phyloP scores from a whole-genome alignment of 2,797 vertebrate species.

The Cyprinodon diabolis region DNA sequence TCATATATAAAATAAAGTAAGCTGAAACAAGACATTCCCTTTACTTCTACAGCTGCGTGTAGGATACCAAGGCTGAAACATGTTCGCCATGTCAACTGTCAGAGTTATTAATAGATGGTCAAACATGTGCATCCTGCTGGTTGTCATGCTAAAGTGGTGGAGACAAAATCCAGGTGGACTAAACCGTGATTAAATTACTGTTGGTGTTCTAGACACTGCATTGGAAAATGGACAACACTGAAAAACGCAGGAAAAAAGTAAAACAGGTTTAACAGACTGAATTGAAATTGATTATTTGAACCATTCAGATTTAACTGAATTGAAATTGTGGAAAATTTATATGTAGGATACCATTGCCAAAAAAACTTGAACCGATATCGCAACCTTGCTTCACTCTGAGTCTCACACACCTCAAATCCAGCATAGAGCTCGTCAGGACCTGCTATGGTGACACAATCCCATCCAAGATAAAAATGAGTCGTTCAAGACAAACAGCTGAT shows the following conservation, averaged over 20 bases:
- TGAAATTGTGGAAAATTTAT: neutral
- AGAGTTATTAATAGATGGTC: slow-evolving; percentile 66
- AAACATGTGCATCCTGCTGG: slow-evolving; percentile 21
- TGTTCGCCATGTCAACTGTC: slow-evolving; percentile 22
- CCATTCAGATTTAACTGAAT: neutral
- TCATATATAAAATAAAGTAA: no score
- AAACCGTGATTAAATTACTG: slow-evolving; percentile 24
- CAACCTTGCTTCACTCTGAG: neutral
- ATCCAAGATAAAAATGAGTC: neutral
- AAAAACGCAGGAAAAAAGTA: neutral
- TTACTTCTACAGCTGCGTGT: neutral
- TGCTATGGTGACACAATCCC: neutral
- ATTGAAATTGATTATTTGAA: neutral
- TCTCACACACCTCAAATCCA: neutral
- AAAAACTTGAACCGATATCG: neutral
- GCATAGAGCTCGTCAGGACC: neutral
- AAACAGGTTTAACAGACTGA: slow-evolving; percentile 5
- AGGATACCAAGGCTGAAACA: slow-evolving; percentile 4
- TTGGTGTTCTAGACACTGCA: slow-evolving; percentile 3
- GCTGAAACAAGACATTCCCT: no score
- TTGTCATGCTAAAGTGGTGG: slow-evolving; percentile 5
- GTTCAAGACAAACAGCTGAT: neutral
- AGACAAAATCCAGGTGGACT: slow-evolving; percentile 26
- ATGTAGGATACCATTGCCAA: neutral
- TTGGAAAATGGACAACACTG: neutral